Conservation (phyloP, 2,113 vertebrate genomes). For the Halcyon senegalensis region DNA sequence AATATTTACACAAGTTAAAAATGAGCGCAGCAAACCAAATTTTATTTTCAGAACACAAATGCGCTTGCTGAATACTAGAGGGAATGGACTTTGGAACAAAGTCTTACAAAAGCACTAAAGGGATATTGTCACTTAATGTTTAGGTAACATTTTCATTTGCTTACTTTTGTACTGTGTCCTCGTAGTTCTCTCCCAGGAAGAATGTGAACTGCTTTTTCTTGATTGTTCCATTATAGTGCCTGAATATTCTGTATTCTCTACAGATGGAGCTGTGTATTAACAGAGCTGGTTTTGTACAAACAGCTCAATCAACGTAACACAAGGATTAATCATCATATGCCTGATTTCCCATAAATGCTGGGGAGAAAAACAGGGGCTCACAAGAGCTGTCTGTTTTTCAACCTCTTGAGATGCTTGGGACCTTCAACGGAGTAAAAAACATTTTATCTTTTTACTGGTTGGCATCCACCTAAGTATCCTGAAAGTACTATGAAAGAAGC, state of each 20-base stretch:
- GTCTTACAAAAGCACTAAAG: background rate
- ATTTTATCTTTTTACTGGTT: background rate
- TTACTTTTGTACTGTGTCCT: background rate
- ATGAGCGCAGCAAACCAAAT: background rate
- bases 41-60: slow-evolving; percentile 25
- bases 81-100: background rate
- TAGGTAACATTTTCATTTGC: slow-evolving; percentile 32
- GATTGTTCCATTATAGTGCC: slow-evolving; percentile 33
- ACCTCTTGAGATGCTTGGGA: background rate
- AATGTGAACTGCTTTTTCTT: background rate
- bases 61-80: background rate
- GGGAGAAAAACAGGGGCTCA: background rate
- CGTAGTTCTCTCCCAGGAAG: background rate
- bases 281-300: slow-evolving; percentile 48
- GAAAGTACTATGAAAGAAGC: background rate
- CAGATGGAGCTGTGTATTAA: slow-evolving; percentile 55
- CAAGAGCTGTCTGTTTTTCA: background rate
- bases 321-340: slow-evolving; percentile 32
- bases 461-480: background rate
- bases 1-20: slow-evolving; percentile 58
- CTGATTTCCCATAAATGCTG: slow-evolving; percentile 22
- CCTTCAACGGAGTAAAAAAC: background rate
- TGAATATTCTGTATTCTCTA: slow-evolving; percentile 32
- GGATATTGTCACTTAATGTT: slow-evolving; percentile 7
- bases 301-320: slow-evolving; percentile 41